phyloP scores from a whole-genome alignment of 2,113 vertebrate genomes.

The Periophthalmodon schlosseri region DNA sequence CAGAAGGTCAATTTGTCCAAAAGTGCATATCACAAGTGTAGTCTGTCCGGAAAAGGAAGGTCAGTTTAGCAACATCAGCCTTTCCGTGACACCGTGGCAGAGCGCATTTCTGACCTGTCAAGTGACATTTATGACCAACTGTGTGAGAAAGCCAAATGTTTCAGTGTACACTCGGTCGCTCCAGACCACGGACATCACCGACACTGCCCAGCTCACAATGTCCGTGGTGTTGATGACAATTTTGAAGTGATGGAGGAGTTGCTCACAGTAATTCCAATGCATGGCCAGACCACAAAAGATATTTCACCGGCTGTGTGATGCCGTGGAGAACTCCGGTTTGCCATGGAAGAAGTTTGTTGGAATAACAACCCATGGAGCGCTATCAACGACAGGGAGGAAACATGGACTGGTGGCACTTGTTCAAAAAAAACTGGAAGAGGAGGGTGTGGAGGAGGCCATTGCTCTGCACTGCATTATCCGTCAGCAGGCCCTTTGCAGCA shows the following conservation, averaged over 20 bases:
- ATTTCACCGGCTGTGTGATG: conserved; percentile 11
- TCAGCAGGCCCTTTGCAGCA: background rate
- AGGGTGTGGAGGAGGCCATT: background rate
- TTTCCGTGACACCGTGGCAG: conserved; percentile 17
- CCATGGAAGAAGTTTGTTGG: conserved; percentile 6
- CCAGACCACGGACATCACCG: conserved; percentile 7
- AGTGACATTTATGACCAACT: conserved; percentile 21
- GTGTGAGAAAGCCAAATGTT: conserved; percentile 7
- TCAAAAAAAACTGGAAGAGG: background rate
- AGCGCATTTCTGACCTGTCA: conserved; percentile 18
- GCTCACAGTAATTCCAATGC: conserved; percentile 11
- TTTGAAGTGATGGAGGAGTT: conserved; percentile 13
- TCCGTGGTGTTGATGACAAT: conserved; percentile 12
- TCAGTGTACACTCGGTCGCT: background rate
- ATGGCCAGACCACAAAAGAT: conserved; percentile 1
- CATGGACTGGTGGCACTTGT: background rate
- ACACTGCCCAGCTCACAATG: background rate
- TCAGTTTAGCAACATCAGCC: conserved; percentile 21
- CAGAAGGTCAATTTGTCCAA: conserved; percentile 14
- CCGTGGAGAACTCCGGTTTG: background rate
- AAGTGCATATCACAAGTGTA: conserved; percentile 6
- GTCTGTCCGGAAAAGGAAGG: conserved; percentile 11
- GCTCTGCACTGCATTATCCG: background rate
- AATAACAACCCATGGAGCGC: background rate
- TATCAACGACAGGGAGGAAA: no score